Evolutionary conservation across 2,113 vertebrate genomes (phyloP), one percentile per base, ranked within the genome.

Genomic region (Malurus alboscapulatus): DNA sequence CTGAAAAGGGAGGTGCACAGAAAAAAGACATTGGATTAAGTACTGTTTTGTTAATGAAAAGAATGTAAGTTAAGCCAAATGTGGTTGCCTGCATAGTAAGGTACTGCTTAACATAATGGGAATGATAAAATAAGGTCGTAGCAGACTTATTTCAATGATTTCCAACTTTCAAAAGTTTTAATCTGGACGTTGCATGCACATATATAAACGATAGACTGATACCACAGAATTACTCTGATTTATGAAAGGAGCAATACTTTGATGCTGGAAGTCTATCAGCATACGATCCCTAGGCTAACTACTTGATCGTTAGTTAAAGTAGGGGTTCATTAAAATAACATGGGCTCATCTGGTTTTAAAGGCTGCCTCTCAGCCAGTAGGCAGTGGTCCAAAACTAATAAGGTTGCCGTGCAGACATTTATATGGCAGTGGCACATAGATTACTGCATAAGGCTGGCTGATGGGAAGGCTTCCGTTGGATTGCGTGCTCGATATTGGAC

Each of bases 311-410:
- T 94, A 92, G 78, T 94, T 92, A 77, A 94, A 89, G 74, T n/a
- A 59, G 82, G 30, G 55, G 75, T 88, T 96, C 88, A 92, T 93
- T 94, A 94, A 94, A 95, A 78, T 93, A 81, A 94, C 87, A 77
- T 88, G 82, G 91, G 15, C 72, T 91, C 72, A 25, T 77, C 68
- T 93, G 75, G 55, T 88, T 95, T 94, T 94, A 84, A 90, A 95
- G 78, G 51, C 55, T 29, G 48, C 44, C 84, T 92, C 51, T 90
- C 50, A 85, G 71, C 74, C 87, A 55, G 74, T 45, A 77, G 82
- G 78, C 53, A 0, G 14, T 42, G 12, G 32, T 83, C 87, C 96
- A 94, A 74, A 96, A 25, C 44, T 40, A 87, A 30, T 61, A 58
- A 62, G 19, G 51, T 76, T 73, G 55, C 51, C 47, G 48, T 0